phyloP scores from a whole-genome alignment of 2,888 invertebrate genomes.

The Tetrapedia diversipes region DNA sequence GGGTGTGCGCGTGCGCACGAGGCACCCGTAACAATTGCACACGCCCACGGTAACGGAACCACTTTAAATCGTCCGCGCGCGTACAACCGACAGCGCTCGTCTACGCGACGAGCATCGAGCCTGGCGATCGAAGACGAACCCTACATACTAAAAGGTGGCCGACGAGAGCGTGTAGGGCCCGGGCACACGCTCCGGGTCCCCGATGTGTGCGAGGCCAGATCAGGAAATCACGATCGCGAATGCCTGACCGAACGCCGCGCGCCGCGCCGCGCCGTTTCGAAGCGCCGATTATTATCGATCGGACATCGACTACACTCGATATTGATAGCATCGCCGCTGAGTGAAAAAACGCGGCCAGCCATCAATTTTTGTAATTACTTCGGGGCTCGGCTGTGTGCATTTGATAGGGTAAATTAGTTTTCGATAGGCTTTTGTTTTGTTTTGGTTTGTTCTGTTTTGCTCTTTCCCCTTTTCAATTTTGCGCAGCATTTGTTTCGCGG shows the following conservation, averaged over 20 bases:
- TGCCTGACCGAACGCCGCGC: conserved; percentile 44
- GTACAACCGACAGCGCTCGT: conserved; percentile 26
- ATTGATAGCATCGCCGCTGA: conserved; percentile 20
- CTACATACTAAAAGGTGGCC: conserved; percentile 58
- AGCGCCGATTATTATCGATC: conserved; percentile 25
- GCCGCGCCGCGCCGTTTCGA: conserved; percentile 44
- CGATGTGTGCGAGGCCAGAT: conserved; percentile 37
- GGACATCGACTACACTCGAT: conserved; percentile 13
- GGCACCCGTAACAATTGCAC: conserved; percentile 58
- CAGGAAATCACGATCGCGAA: conserved; percentile 73
- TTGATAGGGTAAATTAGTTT: not conserved
- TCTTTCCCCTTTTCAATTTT: too few species aligned
- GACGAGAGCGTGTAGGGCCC: conserved; percentile 22
- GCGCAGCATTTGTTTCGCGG: too few species aligned
- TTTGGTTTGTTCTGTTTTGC: not conserved
- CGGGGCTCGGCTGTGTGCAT: not conserved
- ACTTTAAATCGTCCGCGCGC: conserved; percentile 49
- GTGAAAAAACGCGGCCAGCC: not conserved
- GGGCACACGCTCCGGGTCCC: conserved; percentile 54
- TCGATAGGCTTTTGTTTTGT: not conserved
- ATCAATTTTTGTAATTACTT: not conserved
- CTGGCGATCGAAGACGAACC: conserved; percentile 46
- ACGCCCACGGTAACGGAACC: conserved; percentile 38
- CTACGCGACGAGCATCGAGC: conserved; percentile 64
- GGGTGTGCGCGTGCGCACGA: conserved; percentile 34